Percentiles rank a stretch among this genome's conserved stretches.
These are phyloP conservation scores for Drosophila peninsularis DNA, from an alignment of 2,888 invertebrate species.

Conservation along the genomic window DNA sequence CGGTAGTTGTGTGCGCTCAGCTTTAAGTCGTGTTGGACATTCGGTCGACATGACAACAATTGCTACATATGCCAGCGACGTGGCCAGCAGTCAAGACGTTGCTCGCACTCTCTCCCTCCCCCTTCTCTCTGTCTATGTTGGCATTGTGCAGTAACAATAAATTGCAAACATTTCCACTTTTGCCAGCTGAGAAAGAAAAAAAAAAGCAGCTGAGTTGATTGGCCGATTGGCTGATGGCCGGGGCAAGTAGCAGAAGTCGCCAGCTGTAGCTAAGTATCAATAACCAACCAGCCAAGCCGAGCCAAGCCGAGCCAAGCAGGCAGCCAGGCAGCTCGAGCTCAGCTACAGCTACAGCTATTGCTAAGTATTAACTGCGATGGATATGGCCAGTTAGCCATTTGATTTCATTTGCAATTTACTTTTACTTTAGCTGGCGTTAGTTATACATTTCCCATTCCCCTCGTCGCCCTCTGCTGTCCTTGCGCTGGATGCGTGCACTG, in stretches of 20 bases:
- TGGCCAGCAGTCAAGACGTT: slow-evolving; percentile 1
- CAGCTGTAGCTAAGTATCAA: slow-evolving; percentile 57
- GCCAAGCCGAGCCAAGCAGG: background rate
- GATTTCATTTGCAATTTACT: slow-evolving; percentile 55
- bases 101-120: background rate
- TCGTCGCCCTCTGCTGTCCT: background rate
- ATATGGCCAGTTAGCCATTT: slow-evolving; percentile 53
- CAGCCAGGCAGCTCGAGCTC: slow-evolving; percentile 5
- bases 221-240: slow-evolving; percentile 33
- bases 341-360: slow-evolving; percentile 18
- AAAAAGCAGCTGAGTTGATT: slow-evolving; percentile 7
- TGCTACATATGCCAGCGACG: slow-evolving; percentile 2
- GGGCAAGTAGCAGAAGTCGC: slow-evolving; percentile 20
- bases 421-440: slow-evolving; percentile 35
- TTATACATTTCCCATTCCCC: slow-evolving; percentile 4
- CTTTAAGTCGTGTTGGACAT: slow-evolving; percentile 2
- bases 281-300: slow-evolving; percentile 29
- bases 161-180: slow-evolving; percentile 65
- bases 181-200: slow-evolving; percentile 11
- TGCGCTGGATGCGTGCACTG: slow-evolving; percentile 30
- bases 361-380: slow-evolving; percentile 42
- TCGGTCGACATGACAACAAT: background rate
- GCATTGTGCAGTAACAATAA: slow-evolving; percentile 61
- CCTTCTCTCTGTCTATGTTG: background rate
- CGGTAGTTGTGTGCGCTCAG: background rate